These are phyloP conservation scores for Frankliniella intonsa DNA, from an alignment of 2,888 invertebrate genomes.

Conservation along the genomic window DNA sequence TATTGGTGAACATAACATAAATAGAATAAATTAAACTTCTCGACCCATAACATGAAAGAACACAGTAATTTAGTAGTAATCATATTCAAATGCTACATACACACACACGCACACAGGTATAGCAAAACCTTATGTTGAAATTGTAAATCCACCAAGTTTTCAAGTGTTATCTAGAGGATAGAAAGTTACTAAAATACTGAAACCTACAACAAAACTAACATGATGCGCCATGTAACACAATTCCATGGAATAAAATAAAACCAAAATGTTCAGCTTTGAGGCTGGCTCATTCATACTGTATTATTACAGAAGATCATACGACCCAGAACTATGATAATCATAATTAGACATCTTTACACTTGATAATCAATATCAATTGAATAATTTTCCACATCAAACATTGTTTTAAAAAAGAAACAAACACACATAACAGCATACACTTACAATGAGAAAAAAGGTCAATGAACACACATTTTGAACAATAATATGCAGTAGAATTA, in stretches of 20 bases:
- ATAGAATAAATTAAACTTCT: constrained; percentile 10
- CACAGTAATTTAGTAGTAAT: neutral
- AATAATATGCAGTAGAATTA: neutral
- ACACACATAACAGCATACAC: neutral
- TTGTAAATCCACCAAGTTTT: no score
- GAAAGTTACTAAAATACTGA: neutral
- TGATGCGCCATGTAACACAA: neutral
- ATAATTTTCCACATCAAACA: no score
- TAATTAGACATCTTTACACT: no score
- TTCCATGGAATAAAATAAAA: neutral
- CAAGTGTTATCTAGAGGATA: no score
- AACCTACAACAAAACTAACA: neutral
- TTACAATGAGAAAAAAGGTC: neutral
- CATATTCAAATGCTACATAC: neutral
- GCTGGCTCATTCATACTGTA: no score
- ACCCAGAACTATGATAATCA: no score
- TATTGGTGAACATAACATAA: constrained; percentile 1
- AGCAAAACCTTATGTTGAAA: no score
- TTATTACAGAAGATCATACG: no score
- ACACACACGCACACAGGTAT: neutral
- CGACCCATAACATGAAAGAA: constrained; percentile 13
- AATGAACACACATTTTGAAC: neutral
- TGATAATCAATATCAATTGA: no score
- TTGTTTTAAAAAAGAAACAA: neutral
- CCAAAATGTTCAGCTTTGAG: neutral